Evolutionary conservation across 2,797 vertebrate genomes (phyloP), one percentile per base, ranked within the genome.

Genomic region (Sebastes hopkinsi): DNA sequence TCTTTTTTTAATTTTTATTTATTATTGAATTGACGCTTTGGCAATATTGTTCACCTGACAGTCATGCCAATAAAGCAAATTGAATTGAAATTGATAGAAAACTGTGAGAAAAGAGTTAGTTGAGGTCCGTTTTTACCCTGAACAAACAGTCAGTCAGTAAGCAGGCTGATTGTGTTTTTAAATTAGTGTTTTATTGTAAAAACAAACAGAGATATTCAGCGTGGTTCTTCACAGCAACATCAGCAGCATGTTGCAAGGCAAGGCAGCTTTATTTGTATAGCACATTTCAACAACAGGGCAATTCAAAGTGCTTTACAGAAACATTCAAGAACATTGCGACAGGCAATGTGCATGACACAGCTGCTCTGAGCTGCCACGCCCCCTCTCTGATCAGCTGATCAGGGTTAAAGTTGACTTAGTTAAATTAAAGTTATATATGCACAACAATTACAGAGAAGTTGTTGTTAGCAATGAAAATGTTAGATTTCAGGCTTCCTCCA

Each of bases 291-390:
- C 29, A 30, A 30, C 29, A 30, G 29, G 29, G 29, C 29, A 30
- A 30, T 30, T 30, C 29, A 30, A 30, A 30, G 6, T 30, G 29
- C 29, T 30, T 30, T 30, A 30, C 29, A 30, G 29, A 30, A 30
- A 30, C 29, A 30, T 7, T 30, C 29, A 30, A 30, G 29, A 30
- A 30, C 29, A 7, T 30, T 30, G 29, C 29, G 6, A 30, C 29
- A 30, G 29, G 72, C 66, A 56, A 23, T n/a, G n/a, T 18, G 10
- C 8, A 29, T 59, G 75, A 75, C 72, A 67, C 79, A 75, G 67
- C 75, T 72, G 66, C 55, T 52, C 11, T 20, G 29, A 70, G 75
- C 61, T 56, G 64, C 59, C 65, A 61, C 77, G 3, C 70, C 69
- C 62, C 52, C 18, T 1, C 6, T 6, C 52, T 23, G 52, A 10